Conservation (phyloP, 2,113 vertebrate species). For the Plotosus lineatus region DNA sequence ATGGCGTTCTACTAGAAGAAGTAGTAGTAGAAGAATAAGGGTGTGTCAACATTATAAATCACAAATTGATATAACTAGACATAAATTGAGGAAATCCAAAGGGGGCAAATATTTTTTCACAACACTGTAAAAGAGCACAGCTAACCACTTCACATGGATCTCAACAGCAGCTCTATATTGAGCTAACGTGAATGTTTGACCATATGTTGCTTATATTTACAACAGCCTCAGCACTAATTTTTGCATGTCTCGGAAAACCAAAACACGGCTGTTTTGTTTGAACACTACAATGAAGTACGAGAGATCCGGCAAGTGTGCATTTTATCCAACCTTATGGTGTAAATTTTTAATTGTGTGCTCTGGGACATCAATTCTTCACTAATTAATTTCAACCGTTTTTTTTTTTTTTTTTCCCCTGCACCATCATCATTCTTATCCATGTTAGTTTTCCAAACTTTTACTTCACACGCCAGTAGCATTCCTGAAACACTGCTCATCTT, state of each 20-base stretch:
- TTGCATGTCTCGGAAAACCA: conserved; percentile 29
- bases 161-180: conserved; percentile 18
- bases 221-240: conserved; percentile 47
- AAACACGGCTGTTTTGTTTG: conserved; percentile 27
- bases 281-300: background rate
- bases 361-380: background rate
- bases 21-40: no score
- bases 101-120: no score
- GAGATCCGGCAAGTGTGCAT: background rate
- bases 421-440: background rate
- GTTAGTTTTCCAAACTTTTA: background rate
- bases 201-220: conserved; percentile 34
- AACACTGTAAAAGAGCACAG: no score
- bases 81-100: no score
- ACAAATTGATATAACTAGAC: no score
- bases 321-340: background rate
- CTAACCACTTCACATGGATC: conserved; percentile 27
- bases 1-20: no score
- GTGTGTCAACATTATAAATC: no score
- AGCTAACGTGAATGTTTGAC: conserved; percentile 13
- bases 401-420: background rate
- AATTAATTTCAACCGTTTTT: background rate
- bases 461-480: background rate
- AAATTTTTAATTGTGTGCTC: conserved; percentile 5
- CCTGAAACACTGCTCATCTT: background rate